These are phyloP conservation scores for Eupelmus urozonus DNA, from an alignment of 2,888 invertebrate species.

Conservation along the genomic window DNA sequence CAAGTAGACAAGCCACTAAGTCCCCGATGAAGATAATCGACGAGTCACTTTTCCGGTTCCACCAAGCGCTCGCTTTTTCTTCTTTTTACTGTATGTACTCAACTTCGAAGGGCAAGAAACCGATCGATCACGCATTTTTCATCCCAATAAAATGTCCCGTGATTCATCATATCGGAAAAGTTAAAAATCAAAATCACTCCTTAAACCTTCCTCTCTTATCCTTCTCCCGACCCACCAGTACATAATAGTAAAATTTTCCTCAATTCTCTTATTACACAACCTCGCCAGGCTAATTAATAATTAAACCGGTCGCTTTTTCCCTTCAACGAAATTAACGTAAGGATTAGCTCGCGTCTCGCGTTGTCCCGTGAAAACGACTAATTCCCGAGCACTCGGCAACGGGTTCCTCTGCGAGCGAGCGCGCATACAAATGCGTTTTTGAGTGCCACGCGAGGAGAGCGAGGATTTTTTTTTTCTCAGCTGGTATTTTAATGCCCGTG, in stretches of 20 bases:
- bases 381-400: conserved; percentile 1
- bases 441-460: no score
- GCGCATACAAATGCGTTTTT: conserved; percentile 21
- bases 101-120: conserved; percentile 25
- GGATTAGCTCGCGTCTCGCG: not conserved
- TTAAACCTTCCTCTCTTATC: no score
- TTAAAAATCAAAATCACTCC: not conserved
- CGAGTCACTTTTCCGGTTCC: conserved; percentile 38
- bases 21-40: conserved; percentile 33
- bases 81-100: conserved; percentile 20
- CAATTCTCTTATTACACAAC: no score
- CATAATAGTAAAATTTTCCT: no score
- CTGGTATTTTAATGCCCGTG: conserved; percentile 6
- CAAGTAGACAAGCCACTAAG: not conserved
- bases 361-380: conserved; percentile 21
- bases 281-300: no score
- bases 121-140: conserved; percentile 37
- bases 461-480: not conserved
- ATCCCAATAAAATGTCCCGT: not conserved
- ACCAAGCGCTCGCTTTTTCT: not conserved
- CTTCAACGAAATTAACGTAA: no score
- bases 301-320: no score
- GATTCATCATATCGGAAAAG: conserved; percentile 21
- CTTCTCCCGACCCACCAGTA: no score
- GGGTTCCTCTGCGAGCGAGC: not conserved